Base-by-base conservation (phyloP, 2,113 vertebrate species). In the Pelmatolapia mariae region DNA sequence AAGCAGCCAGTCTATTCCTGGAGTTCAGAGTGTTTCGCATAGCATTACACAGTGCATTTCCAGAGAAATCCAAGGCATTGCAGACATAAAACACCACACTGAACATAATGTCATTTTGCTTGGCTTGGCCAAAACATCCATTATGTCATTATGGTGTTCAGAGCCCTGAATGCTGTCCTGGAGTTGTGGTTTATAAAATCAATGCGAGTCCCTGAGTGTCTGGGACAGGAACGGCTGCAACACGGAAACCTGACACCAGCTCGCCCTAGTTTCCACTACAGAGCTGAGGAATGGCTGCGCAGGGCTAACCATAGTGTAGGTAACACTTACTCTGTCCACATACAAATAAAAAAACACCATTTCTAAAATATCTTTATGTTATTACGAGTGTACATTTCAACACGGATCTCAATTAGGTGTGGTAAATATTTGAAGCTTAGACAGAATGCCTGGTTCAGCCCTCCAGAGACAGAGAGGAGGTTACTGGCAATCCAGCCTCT, bases 211-310 rank as follows among this genome's bases (percentile, higher is more conserved):
- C 83, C 57, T 56, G 61, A 78, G 85, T 85, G 90, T 87, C 82
- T 91, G 86, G 43, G 63, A 84, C 83, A 85, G 84, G 86, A 93
- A 89, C 80, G 81, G 90, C 91, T 93, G 87, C 87, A 89, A 89
- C 47, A 76, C 45, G 19, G 94, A 94, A 95, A 96, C 82, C 82
- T 81, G 95, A 96, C 90, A 95, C 95, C 90, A 29, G 68, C 40
- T 83, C 84, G 89, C 82, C 59, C 83, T 59, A 86, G 85, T 90
- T 91, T 90, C 89, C 57, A 87, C 80, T 79, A 78, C 85, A 87
- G 89, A 81, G 79, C 78, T 18, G 80, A 50, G 33, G 26, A 83
- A 82, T 76, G n/a, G 33, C 50, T 40, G 24, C n/a, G 53, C 54
- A 47, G 26, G 12, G 84, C 85, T 68, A n/a, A 6, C 61, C 84